These are phyloP conservation scores for Phorcus lineatus DNA, from an alignment of 2,888 invertebrate genomes.

Conservation along the genomic window DNA sequence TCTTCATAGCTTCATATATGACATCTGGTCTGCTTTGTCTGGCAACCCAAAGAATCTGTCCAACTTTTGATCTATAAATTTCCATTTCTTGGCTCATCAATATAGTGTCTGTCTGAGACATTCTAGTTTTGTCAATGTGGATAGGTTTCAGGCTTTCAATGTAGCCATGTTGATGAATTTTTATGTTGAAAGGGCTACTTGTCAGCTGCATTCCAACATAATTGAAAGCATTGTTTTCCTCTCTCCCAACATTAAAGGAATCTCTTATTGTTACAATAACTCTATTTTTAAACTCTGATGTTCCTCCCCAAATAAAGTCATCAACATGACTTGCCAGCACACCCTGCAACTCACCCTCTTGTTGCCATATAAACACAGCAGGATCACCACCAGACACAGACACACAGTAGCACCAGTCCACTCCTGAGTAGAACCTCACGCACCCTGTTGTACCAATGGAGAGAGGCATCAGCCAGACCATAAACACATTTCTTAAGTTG, in stretches of 20 bases:
- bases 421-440: too few species aligned
- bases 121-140: not conserved
- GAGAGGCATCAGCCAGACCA: constrained; percentile 30
- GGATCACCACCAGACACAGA: constrained; percentile 3
- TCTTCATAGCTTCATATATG: constrained; percentile 18
- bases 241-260: constrained; percentile 14
- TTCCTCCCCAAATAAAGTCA: constrained; percentile 25
- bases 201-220: constrained; percentile 27
- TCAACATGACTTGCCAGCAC: constrained; percentile 33
- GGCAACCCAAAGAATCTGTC: constrained; percentile 15
- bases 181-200: not conserved
- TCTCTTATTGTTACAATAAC: constrained; percentile 16
- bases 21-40: not conserved
- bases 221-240: constrained; percentile 18
- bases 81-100: not conserved
- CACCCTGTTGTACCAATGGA: constrained; percentile 23
- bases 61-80: not conserved
- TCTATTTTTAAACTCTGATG: constrained; percentile 11
- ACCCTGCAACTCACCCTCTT: not conserved
- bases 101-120: not conserved
- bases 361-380: constrained; percentile 27
- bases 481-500: constrained; percentile 21
- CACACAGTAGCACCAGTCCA: not conserved
- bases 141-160: not conserved
- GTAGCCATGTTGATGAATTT: too few species aligned